phyloP scores from a whole-genome alignment of 2,888 invertebrate genomes.

The Drymonia ruficornis region DNA sequence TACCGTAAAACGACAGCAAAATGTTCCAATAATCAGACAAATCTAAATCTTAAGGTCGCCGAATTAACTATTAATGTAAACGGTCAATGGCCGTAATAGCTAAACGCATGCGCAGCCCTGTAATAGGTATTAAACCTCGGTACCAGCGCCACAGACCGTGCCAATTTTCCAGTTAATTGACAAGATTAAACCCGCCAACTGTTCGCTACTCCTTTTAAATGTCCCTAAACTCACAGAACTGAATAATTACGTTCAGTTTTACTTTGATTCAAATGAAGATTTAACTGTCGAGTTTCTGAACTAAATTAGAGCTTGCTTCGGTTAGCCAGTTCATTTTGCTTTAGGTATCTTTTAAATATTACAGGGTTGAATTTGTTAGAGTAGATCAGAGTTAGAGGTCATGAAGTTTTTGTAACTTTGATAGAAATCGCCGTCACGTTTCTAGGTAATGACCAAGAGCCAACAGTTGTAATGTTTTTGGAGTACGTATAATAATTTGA shows the following conservation, averaged over 20 bases:
- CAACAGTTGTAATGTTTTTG: too few species aligned
- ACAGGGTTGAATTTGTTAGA: constrained; percentile 14
- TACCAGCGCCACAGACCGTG: constrained; percentile 40
- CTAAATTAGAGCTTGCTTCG: constrained; percentile 39
- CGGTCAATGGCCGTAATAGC: constrained; percentile 20
- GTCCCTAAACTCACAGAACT: constrained; percentile 57
- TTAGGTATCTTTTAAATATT: constrained; percentile 35
- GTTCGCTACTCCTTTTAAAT: constrained; percentile 57
- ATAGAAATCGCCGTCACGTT: neutral
- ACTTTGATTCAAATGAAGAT: constrained; percentile 63
- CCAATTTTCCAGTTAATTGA: constrained; percentile 71
- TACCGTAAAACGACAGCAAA: too few species aligned
- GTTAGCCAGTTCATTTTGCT: constrained; percentile 49
- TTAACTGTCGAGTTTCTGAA: constrained; percentile 36
- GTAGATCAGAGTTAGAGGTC: too few species aligned
- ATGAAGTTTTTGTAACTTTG: neutral
- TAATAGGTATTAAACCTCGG: constrained; percentile 42
- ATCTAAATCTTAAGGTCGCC: neutral
- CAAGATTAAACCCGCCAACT: constrained; percentile 65
- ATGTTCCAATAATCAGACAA: too few species aligned
- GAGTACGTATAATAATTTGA: too few species aligned
- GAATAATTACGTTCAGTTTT: constrained; percentile 64
- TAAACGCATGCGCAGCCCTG: constrained; percentile 18
- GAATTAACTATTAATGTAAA: constrained; percentile 14
- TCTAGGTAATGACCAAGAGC: too few species aligned